These are phyloP conservation scores for Resseliella maxima DNA, from an alignment of 2,888 invertebrate species.

Conservation along the genomic window DNA sequence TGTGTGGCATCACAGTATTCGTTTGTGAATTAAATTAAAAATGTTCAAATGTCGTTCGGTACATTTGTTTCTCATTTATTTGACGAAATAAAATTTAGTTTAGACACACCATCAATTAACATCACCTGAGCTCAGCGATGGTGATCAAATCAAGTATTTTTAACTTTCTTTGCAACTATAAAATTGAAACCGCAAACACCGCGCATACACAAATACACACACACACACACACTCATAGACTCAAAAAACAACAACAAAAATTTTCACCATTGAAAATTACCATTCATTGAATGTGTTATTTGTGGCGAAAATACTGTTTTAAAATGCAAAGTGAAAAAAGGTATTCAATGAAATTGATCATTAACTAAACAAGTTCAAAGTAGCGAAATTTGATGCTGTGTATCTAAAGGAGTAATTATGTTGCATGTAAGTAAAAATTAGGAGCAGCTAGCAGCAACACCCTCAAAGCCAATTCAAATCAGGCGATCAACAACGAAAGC, in stretches of 20 bases:
- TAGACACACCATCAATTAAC: neutral
- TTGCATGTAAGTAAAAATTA: slow-evolving; percentile 28
- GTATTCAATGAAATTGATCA: slow-evolving; percentile 4
- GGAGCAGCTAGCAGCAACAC: slow-evolving; percentile 28
- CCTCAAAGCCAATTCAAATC: neutral
- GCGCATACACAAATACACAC: too few relatives aligned
- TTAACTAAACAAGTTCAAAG: slow-evolving; percentile 38
- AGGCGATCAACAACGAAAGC: neutral
- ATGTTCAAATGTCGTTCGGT: neutral
- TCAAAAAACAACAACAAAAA: too few relatives aligned
- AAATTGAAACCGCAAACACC: neutral
- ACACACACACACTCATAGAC: too few relatives aligned
- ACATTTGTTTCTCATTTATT: slow-evolving; percentile 1
- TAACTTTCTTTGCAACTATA: too few relatives aligned
- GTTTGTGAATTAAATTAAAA: slow-evolving; percentile 3
- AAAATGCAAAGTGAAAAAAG: neutral
- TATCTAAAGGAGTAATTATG: slow-evolving; percentile 16
- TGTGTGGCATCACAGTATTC: neutral
- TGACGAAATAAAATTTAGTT: neutral
- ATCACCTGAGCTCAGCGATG: neutral
- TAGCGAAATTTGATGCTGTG: neutral
- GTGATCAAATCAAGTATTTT: neutral
- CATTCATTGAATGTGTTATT: neutral
- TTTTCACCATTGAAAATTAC: neutral
- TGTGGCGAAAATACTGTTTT: neutral